Base-by-base conservation (phyloP, 1,140 invertebrate genomes). In the Subanguina moxae region DNA sequence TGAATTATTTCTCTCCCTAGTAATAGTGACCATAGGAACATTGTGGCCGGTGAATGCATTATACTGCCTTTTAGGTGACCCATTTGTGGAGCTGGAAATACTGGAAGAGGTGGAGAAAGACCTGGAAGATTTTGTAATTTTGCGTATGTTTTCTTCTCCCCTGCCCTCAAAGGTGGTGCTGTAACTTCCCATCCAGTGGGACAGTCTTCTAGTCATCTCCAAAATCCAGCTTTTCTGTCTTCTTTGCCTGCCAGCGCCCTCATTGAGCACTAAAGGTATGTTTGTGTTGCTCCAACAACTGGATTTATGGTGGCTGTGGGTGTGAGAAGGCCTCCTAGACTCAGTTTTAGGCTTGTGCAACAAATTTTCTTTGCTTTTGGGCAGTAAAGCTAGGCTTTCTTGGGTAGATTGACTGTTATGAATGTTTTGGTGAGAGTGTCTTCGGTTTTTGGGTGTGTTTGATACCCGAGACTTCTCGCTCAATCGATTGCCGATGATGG, bases 81-180 rank as follows among this genome's bases (percentile, higher is more conserved):
- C 48, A 25, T 19, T 52, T 7, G n/a, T 25, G 3, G 48, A 52
- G 48, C 48, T 25, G 48, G 48, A 52, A 7, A 52, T 52, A 15
- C 48, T 52, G 17, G 64, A 65, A 15, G 64, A 65, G 9, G 64
- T 5, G 15, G 64, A 65, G 11, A 65, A 21, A 1, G 64, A 65
- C 28, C 64, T 56, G 3, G 64, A 65, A 23, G 23, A 21, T 25
- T 15, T 3, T 7, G 48, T 52, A 25, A 52, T 15, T 15, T 52
- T 52, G 1, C 48, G n/a, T 8, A 19, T 15, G 17, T 52, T 52
- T 15, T 52, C 48, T 11, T 38, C 32, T 11, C 11, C 32, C 11
- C 32, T 38, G 23, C 48, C 48, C n/a, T 52, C 48, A 52, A 19
- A 52, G 3, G 3, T 15, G 8, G 48, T 21, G 23, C n/a, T 52